phyloP scores from a whole-genome alignment of 2,888 invertebrate genomes.

The Zaprionus bogoriensis region DNA sequence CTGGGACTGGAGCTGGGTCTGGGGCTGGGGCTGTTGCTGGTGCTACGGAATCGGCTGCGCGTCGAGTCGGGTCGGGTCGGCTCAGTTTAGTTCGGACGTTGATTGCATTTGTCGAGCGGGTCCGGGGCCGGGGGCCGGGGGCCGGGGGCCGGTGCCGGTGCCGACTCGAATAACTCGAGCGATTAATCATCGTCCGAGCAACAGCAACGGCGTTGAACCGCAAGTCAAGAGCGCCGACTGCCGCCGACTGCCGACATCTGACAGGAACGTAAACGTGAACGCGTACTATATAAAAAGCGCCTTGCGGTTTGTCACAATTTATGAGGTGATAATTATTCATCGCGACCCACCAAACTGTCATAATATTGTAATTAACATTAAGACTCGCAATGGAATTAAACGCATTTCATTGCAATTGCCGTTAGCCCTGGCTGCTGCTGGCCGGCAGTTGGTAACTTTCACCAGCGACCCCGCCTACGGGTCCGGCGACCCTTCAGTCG shows the following conservation, averaged over 20 bases:
- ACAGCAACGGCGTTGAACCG: slow-evolving; percentile 8
- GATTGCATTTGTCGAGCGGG: slow-evolving; percentile 74
- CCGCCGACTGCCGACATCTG: too few relatives aligned
- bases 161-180: slow-evolving; percentile 70
- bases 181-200: slow-evolving; percentile 64
- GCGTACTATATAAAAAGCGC: slow-evolving; percentile 27
- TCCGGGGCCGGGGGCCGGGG: too few relatives aligned
- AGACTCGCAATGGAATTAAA: slow-evolving; percentile 64
- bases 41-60: slow-evolving; percentile 29
- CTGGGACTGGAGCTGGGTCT: background rate
- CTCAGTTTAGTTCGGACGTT: slow-evolving; percentile 42
- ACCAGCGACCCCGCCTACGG: slow-evolving; percentile 17
- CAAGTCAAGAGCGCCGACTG: slow-evolving; percentile 29
- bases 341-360: slow-evolving; percentile 73
- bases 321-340: slow-evolving; percentile 80
- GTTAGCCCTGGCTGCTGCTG: too few relatives aligned
- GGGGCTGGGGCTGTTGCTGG: background rate
- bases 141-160: too few relatives aligned
- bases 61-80: background rate
- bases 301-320: slow-evolving; percentile 78
- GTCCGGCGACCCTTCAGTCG: too few relatives aligned
- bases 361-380: slow-evolving; percentile 78
- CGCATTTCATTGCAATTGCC: slow-evolving; percentile 69
- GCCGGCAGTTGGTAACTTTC: slow-evolving; percentile 52
- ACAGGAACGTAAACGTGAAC: slow-evolving; percentile 28